Evolutionary conservation across 2,797 vertebrate species (phyloP), one percentile per base, ranked within the genome.

Genomic region (Atherinosoma microstoma): DNA sequence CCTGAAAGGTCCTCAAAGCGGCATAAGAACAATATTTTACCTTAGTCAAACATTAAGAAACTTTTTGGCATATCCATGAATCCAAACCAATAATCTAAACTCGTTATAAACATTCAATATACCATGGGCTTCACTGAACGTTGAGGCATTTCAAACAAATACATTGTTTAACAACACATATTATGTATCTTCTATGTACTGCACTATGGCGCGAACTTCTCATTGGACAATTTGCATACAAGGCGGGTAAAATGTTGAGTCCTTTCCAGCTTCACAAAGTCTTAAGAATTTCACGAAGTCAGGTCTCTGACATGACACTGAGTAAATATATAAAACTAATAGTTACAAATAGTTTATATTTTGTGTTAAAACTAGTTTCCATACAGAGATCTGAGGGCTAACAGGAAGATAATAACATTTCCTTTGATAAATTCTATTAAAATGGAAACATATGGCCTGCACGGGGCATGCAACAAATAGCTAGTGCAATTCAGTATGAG

Each of bases 1-100:
- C 90, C 57, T 30, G 4, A 15, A 47, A 73, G 12, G 92, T 95
- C 95, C 94, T 92, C 66, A 2, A 88, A 94, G 95, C 36, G 70
- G 2, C 53, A 11, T 91, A 87, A 60, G 76, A 58, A 15, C 4
- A 15, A 0, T 5, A n/a, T 47, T 47, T 32, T 29, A 29, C 24
- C 10, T 0, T 7, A 8, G 27, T 64, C 57, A 13, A 22, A 51
- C 2, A 2, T 35, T 36, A 4, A 0, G 13, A 4, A 0, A 1
- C 1, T 32, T 53, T 30, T 1, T 30, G 4, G 1, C 0, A 22
- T 0, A 27, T 1, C 0, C 0, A 0, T 35, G 0, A 2, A 0
- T 0, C 1, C 0, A 49, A 2, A 30, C 1, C 1, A 3, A 30
- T 7, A 0, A 4, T 0, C 3, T 0, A 10, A 10, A 6, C 0